Conservation (phyloP, 2,797 vertebrate genomes). For the Anolis apletophallus region DNA sequence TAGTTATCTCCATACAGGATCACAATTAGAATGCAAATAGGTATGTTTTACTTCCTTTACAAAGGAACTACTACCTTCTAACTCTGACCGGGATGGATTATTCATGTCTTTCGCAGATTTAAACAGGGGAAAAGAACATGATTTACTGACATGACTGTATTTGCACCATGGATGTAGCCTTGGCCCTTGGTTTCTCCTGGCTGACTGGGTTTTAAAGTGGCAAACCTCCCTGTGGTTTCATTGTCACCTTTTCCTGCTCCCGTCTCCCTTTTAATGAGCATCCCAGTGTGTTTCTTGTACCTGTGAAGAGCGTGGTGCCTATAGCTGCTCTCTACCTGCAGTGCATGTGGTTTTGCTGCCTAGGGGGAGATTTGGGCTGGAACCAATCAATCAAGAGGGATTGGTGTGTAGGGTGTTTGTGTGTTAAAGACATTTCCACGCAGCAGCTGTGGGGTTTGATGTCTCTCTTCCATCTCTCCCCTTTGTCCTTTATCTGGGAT, state of each 20-base stretch:
- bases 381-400: conserved; percentile 17
- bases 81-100: not conserved
- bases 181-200: not conserved
- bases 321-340: conserved; percentile 11
- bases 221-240: conserved; percentile 18
- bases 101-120: not conserved
- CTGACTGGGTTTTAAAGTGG: not conserved
- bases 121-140: not conserved
- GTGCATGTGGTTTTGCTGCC: not conserved
- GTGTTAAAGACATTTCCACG: not conserved
- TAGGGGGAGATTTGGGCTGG: conserved; percentile 17
- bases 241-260: conserved; percentile 13
- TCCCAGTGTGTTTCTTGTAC: conserved; percentile 18
- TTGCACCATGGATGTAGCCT: not conserved
- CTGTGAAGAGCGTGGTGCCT: conserved; percentile 27
- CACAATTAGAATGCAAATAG: not conserved
- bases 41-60: not conserved
- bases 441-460: not conserved
- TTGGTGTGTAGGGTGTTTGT: not conserved
- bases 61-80: not conserved
- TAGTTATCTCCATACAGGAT: not conserved
- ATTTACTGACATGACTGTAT: not conserved
- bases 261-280: conserved; percentile 33
- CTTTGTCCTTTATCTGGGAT: no score
- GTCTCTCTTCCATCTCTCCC: not conserved